Percentiles rank a stretch among this genome's conserved stretches.
phyloP scores from a whole-genome alignment of 2,113 vertebrate species.

The Stictonetta naevosa region DNA sequence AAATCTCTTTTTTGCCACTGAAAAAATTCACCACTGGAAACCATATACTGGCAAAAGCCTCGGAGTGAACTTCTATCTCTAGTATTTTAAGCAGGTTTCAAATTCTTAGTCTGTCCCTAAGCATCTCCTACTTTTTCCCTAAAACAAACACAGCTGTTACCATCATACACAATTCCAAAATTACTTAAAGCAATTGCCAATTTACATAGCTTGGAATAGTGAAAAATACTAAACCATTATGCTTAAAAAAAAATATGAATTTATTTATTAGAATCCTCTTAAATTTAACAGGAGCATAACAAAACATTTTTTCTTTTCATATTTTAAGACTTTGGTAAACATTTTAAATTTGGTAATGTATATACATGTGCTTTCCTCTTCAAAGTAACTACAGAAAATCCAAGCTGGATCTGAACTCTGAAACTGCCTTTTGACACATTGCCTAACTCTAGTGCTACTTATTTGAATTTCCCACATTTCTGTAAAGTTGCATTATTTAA shows the following conservation, averaged over 20 bases:
- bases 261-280: background rate
- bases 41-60: background rate
- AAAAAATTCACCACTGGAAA: background rate
- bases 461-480: background rate
- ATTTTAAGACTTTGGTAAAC: background rate
- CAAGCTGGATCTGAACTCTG: background rate
- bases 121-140: background rate
- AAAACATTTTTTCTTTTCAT: background rate
- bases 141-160: background rate
- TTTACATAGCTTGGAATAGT: background rate
- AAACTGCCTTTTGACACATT: background rate
- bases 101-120: background rate
- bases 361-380: background rate
- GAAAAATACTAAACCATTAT: background rate
- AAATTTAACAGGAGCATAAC: background rate
- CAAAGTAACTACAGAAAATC: background rate
- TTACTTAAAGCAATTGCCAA: background rate
- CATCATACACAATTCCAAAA: background rate
- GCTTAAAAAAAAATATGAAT: background rate
- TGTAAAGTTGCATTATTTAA: background rate
- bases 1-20: background rate
- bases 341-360: background rate
- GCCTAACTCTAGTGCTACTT: background rate
- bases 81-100: no score
- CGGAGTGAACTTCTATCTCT: no score